Base-by-base conservation (phyloP, 2,888 invertebrate genomes). In the Agrochola lota region DNA sequence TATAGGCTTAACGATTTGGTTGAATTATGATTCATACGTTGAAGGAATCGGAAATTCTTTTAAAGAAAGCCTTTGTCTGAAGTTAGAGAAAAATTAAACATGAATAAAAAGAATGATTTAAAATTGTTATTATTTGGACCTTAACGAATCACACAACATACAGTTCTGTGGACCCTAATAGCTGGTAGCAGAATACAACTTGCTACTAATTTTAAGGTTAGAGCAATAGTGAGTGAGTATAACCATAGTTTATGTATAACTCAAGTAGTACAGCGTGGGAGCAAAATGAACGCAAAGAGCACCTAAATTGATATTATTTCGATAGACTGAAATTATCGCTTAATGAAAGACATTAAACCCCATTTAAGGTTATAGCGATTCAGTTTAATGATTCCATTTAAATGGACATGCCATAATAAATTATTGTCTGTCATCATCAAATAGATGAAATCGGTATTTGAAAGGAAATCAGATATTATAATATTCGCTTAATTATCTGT, bases 401-500 rank as follows among this genome's bases (percentile, higher is more conserved):
- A 85, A 89, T 89, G 84, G 86, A 87, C 81, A 89, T 74, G 78
- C 77, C 80, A 83, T 89, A 87, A 91, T 91, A 91, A 91, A 92
- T 92, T 91, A 87, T 83, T 85, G 73, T 85, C 87, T 89, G 91
- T 90, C 90, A 88, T 91, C 90, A 88, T 88, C 88, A 80, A 85
- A 89, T 89, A 88, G 87, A 90, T 85, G 86, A 87, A 91, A 86
- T 89, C 83, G 89, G 85, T 85, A 85, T 90, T 89, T 90, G 88
- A 89, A 89, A 92, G 89, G 86, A 91, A 91, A 92, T 91, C 85
- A 87, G 89, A 91, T 91, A 90, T 30, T 89, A 90, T 90, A 90
- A 84, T 87, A 90, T 91, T 92, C 88, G 82, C 91, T 93, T 93
- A 93, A 93, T 93, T 89, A 90, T 91, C 90, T 89, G 91, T 88